Conservation (phyloP, 2,888 invertebrate genomes). For the Flexamia atlantica region DNA sequence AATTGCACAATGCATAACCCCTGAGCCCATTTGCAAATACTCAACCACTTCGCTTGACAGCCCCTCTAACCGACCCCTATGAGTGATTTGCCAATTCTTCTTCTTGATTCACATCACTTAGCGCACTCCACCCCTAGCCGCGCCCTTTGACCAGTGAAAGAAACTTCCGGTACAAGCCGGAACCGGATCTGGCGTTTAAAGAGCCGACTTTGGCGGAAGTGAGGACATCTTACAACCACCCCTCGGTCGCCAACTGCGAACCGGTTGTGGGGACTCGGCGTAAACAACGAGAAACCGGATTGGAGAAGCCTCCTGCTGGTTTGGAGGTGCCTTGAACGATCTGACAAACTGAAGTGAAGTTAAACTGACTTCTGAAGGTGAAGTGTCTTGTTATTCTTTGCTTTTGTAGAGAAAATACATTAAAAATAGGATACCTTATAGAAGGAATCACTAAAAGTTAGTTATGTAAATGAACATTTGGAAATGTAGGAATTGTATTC, state of each 20-base stretch:
- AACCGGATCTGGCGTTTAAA: conserved; percentile 39
- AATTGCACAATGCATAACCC: background rate
- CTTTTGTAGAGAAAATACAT: too few relatives aligned
- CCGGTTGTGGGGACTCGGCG: background rate
- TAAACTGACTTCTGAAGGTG: too few relatives aligned
- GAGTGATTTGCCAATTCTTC: conserved; percentile 34
- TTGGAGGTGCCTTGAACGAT: background rate
- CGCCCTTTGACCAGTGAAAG: conserved; percentile 35
- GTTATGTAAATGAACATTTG: too few relatives aligned
- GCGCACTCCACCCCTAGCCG: conserved; percentile 9
- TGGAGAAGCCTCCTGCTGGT: background rate
- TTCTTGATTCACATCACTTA: background rate
- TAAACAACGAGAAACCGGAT: conserved; percentile 28
- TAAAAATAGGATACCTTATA: too few relatives aligned
- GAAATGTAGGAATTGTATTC: too few relatives aligned
- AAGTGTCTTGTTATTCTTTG: too few relatives aligned
- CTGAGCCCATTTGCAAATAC: background rate
- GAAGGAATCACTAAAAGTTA: too few relatives aligned
- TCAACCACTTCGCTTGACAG: conserved; percentile 4
- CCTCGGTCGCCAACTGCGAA: conserved; percentile 1
- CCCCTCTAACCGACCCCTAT: background rate
- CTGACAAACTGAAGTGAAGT: too few relatives aligned
- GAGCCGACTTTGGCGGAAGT: conserved; percentile 43
- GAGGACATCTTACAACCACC: conserved; percentile 34
- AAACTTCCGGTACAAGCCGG: conserved; percentile 20